Conservation (phyloP, 2,888 invertebrate species). For the Gisinianus flammeolus region DNA sequence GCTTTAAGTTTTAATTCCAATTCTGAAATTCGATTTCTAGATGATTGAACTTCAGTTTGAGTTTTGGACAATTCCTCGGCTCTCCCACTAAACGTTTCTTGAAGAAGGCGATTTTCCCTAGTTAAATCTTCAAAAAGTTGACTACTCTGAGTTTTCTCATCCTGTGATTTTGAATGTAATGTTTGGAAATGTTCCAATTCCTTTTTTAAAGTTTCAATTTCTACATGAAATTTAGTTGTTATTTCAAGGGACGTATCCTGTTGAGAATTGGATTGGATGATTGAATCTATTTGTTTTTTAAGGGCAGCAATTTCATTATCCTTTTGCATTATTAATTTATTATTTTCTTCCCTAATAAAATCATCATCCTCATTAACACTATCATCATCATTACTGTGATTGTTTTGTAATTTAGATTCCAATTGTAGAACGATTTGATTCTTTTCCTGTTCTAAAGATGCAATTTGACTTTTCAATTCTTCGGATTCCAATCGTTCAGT, state of each 20-base stretch:
- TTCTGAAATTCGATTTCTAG: conserved; percentile 14
- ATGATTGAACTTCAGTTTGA: conserved; percentile 49
- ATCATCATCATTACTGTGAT: not conserved
- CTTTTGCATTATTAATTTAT: not conserved
- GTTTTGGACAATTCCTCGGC: conserved; percentile 35
- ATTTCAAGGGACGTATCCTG: not conserved
- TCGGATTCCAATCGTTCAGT: not conserved
- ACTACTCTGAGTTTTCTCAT: conserved; percentile 27
- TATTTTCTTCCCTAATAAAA: not conserved
- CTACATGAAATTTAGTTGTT: conserved; percentile 8
- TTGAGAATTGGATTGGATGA: not conserved
- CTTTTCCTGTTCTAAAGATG: not conserved
- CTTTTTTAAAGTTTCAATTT: conserved; percentile 22
- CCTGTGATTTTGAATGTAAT: conserved; percentile 10
- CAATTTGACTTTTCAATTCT: not conserved
- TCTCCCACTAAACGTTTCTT: not conserved
- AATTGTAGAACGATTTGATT: not conserved
- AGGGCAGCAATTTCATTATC: not conserved
- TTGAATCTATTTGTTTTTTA: not conserved
- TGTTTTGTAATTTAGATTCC: not conserved
- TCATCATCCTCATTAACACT: not conserved
- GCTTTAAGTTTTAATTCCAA: conserved; percentile 26
- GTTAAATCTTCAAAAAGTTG: conserved; percentile 10
- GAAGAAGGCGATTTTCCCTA: not conserved
- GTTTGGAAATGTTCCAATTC: conserved; percentile 13